Evolutionary conservation across 2,888 invertebrate genomes (phyloP).

Genomic region (Priocnemis perturbator): DNA sequence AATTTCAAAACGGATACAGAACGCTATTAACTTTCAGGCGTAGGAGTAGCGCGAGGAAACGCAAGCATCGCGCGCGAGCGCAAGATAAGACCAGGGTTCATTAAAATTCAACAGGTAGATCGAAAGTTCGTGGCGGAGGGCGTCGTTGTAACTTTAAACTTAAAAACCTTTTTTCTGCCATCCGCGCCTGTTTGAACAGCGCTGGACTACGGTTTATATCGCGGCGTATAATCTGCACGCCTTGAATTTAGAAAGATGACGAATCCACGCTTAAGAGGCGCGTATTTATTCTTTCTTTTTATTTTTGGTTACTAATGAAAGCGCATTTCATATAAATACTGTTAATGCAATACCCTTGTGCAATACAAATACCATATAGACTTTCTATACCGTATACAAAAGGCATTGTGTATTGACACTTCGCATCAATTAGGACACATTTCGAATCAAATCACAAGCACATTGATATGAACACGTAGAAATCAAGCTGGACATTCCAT

Average conservation of each 20-base stretch:
- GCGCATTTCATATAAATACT: too few relatives aligned
- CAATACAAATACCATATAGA: too few relatives aligned
- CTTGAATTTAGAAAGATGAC: constrained; percentile 19
- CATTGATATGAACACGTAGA: too few relatives aligned
- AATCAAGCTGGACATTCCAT: too few relatives aligned
- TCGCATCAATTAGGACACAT: too few relatives aligned
- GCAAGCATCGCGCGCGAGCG: too few relatives aligned
- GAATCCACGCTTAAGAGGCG: background rate
- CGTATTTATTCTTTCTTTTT: background rate
- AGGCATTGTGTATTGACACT: too few relatives aligned
- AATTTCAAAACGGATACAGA: constrained; percentile 35
- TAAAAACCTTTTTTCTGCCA: constrained; percentile 29
- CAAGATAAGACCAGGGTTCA: constrained; percentile 43
- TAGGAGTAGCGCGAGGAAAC: background rate
- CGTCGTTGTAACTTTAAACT: constrained; percentile 35
- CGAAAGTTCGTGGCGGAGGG: constrained; percentile 39
- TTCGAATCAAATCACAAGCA: too few relatives aligned
- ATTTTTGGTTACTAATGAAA: background rate
- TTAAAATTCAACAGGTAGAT: constrained; percentile 57
- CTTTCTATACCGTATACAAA: too few relatives aligned
- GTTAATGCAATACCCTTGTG: too few relatives aligned
- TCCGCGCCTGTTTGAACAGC: constrained; percentile 1
- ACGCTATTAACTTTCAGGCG: constrained; percentile 14
- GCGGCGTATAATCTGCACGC: constrained; percentile 31
- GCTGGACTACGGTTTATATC: constrained; percentile 28